Base-by-base conservation (phyloP, 92 coral and sea anemone species). In the Paramuricea clavata region DNA sequence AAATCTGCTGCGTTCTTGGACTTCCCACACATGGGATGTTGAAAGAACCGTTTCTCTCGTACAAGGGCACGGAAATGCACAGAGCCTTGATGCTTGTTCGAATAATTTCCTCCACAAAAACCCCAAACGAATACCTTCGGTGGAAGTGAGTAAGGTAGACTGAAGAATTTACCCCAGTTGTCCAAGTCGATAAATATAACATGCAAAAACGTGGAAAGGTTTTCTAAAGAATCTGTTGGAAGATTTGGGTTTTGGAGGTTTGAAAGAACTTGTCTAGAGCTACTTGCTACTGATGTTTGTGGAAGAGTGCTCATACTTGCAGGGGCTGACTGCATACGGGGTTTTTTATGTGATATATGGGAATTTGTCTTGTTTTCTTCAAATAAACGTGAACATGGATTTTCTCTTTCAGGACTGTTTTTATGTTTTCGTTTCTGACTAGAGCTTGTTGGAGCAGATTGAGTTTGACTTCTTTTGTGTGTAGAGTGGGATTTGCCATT, bases 1-100 rank as follows among this genome's bases (percentile, higher is more conserved):
- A 93, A 90, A 65, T 93, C 95, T 0, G 95, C 95, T 0, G 95
- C 95, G 72, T 93, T 89, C 36, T 90, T 90, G 0, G 89, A 69
- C 31, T 8, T 86, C 16, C 95, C 92, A 81, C 95, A 90, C 52
- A 60, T 78, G 54, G 95, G 95, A 30, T 93, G 95, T 57, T 85
- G 64, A 41, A 71, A 88, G 54, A 93, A 90, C 19, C 92, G 87
- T 19, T 85, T 59, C 56, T 68, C 81, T 11, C 35, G 25, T 10
- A 78, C 77, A n/a, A 93, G 89, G 32, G 71, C 35, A 74, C 70
- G 83, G 30, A 77, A 87, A 74, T 65, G 60, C 16, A 74, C 49
- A 2, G 84, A 34, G 1, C 62, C 25, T 3, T 81, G 61, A 7
- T 84, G 79, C 3, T 13, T 25, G 82, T 81, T 67, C 21, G 21